These are phyloP conservation scores for Tachyglossus aculeatus DNA, from an alignment of 2,797 vertebrate genomes.

Conservation along the genomic window DNA sequence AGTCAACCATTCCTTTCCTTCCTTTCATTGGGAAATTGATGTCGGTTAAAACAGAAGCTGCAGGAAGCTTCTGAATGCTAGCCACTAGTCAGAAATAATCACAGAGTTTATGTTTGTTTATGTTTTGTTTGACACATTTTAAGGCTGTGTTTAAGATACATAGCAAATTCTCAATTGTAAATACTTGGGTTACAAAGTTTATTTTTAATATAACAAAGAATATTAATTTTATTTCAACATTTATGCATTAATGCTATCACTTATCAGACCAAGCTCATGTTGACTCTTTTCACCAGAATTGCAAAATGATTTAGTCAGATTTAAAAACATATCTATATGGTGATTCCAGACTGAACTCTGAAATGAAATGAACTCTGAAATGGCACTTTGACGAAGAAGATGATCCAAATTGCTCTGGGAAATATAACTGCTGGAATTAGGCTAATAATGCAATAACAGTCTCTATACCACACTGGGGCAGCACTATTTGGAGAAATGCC, in stretches of 20 bases:
- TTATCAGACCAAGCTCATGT: constrained; percentile 35
- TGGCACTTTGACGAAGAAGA: constrained; percentile 52
- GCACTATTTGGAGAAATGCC: constrained; percentile 15
- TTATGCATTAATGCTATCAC: background rate
- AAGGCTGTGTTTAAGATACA: constrained; percentile 24
- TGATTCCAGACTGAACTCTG: constrained; percentile 50
- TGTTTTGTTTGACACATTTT: background rate
- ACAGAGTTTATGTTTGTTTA: constrained; percentile 23
- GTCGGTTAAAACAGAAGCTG: constrained; percentile 95
- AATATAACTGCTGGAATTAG: constrained; percentile 40
- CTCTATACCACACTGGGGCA: constrained; percentile 16
- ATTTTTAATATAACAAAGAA: constrained; percentile 1
- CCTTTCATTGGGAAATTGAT: constrained; percentile 99
- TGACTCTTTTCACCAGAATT: constrained; percentile 35
- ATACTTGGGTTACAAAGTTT: background rate
- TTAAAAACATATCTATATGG: background rate
- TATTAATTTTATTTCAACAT: background rate
- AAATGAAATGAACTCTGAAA: constrained; percentile 61
- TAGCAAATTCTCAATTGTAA: constrained; percentile 19
- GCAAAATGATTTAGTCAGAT: constrained; percentile 25
- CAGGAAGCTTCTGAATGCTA: constrained; percentile 97
- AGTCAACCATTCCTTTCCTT: constrained; percentile 98
- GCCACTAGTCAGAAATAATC: constrained; percentile 83
- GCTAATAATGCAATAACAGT: constrained; percentile 45
- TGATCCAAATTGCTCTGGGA: constrained; percentile 44